phyloP scores from a whole-genome alignment of 2,797 vertebrate species.

The Lithobates sylvaticus region DNA sequence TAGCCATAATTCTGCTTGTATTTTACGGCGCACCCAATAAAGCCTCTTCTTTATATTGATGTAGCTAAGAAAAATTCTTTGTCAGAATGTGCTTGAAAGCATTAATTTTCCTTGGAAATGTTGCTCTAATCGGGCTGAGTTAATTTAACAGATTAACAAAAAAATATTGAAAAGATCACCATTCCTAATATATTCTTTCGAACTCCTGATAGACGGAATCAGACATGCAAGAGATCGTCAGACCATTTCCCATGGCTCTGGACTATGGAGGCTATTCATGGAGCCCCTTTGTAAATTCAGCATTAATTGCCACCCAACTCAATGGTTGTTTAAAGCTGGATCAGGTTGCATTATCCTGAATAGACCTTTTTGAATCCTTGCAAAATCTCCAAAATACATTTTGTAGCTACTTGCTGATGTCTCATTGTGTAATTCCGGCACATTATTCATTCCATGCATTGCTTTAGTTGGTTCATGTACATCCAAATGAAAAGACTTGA shows the following conservation, averaged over 20 bases:
- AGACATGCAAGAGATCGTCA: conserved; percentile 3
- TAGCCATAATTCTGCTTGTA: too few relatives aligned
- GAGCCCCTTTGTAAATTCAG: conserved; percentile 35
- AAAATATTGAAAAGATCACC: background rate
- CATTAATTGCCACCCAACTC: conserved; percentile 37
- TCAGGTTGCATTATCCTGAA: conserved; percentile 46
- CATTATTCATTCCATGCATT: background rate
- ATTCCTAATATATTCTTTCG: background rate
- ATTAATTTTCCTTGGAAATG: background rate
- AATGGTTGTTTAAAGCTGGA: conserved; percentile 37
- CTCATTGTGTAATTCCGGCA: conserved; percentile 6
- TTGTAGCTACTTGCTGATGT: conserved; percentile 15
- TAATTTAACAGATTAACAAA: background rate
- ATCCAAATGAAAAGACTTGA: background rate
- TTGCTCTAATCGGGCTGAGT: background rate
- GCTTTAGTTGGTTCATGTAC: background rate
- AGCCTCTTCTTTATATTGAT: too few relatives aligned
- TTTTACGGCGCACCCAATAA: too few relatives aligned
- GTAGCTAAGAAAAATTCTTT: too few relatives aligned
- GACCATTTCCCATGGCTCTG: conserved; percentile 39
- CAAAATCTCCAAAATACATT: conserved; percentile 32
- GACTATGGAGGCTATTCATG: conserved; percentile 39
- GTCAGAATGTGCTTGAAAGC: too few relatives aligned
- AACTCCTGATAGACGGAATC: background rate
- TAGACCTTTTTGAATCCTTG: conserved; percentile 26